Percentiles rank a stretch among this genome's conserved stretches.
These are phyloP conservation scores for Noctua comes DNA, from an alignment of 2,888 invertebrate genomes.

Conservation along the genomic window DNA sequence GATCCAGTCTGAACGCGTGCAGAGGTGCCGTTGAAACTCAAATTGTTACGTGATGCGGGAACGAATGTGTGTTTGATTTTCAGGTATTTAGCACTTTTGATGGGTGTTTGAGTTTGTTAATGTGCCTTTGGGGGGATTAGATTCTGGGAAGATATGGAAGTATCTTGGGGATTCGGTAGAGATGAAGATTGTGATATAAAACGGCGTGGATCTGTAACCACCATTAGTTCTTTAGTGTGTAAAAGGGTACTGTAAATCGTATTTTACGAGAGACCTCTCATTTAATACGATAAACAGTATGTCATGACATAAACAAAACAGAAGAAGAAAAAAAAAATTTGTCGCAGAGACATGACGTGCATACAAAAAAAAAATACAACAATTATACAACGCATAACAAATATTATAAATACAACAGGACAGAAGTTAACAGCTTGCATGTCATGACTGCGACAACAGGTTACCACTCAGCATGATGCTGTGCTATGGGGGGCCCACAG, in stretches of 20 bases:
- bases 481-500: too few species aligned
- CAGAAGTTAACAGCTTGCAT: too few species aligned
- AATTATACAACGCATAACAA: too few species aligned
- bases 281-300: too few species aligned
- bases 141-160: not conserved
- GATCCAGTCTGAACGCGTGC: slow-evolving; percentile 68
- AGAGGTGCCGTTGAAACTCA: slow-evolving; percentile 67
- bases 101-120: slow-evolving; percentile 46
- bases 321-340: too few species aligned
- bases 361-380: too few species aligned
- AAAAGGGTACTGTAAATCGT: not conserved
- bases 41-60: slow-evolving; percentile 75
- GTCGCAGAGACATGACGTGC: too few species aligned
- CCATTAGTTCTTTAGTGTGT: not conserved
- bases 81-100: slow-evolving; percentile 47
- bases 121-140: not conserved
- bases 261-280: not conserved
- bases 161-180: not conserved
- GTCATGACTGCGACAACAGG: too few species aligned
- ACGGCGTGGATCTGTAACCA: not conserved
- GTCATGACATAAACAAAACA: too few species aligned
- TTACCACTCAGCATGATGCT: too few species aligned
- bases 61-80: slow-evolving; percentile 64
- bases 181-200: not conserved
- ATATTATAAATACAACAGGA: too few species aligned